Evolutionary conservation across 2,888 invertebrate genomes (phyloP), one percentile per base, ranked within the genome.

Genomic region (Campoplex nolae): DNA sequence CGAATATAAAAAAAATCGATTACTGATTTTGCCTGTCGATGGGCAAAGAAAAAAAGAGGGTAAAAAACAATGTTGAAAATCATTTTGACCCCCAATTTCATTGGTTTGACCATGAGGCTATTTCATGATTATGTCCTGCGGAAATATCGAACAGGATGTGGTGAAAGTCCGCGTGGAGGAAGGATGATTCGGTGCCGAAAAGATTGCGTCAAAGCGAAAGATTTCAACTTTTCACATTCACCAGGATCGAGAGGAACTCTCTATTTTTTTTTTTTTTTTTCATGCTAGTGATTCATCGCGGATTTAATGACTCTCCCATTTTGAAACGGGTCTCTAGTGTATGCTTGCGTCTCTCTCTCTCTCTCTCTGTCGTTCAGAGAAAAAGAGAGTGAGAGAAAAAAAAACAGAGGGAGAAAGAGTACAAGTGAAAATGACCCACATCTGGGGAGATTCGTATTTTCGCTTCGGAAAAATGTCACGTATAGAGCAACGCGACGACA

Each of bases 351-450:
- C 11, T 16, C 28, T 42, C 11, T 32, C 16, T 28, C 18, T 42
- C n/a, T 38, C 3, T 67, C 2, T 67, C 51, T 48, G 78, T 65
- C 35, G 62, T 35, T 48, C 45, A 45, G 71, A 56, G 56, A 79
- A 62, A 76, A 45, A 51, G 51, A 51, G 71, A 56, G 58, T 58
- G 58, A 70, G 51, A 65, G 56, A 80, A 35, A 54, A 28, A 54
- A 38, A 4, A 23, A 45, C 11, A 62, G 13, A 38, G 62, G 23
- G 42, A 42, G 65, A 48, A 54, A 28, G 54, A n/a, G 67, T 48
- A 56, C 78, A 73, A 78, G 84, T 84, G 84, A 84, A 84, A 84
- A 84, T 84, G 84, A 84, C 84, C 84, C 79, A 84, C 79, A 79
- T 84, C 73, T 48, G 28, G 48, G 3, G 74, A 42, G 74, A 79